Evolutionary conservation across 2,797 vertebrate genomes (phyloP).

Genomic region (Neopelma chrysocephalum): DNA sequence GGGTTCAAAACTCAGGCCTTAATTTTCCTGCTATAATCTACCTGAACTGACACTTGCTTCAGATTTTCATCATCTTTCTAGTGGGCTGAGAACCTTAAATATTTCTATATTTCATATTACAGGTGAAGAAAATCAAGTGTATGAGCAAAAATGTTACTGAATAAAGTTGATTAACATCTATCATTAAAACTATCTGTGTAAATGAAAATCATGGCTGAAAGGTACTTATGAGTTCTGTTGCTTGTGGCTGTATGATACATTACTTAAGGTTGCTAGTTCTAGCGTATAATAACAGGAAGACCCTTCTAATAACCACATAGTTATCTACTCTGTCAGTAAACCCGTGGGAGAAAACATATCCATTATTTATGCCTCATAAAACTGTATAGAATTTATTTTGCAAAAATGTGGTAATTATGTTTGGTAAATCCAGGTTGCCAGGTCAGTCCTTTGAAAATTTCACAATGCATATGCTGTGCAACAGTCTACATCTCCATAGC

Average conservation of each 20-base stretch:
- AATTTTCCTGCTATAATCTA: not conserved
- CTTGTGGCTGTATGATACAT: not conserved
- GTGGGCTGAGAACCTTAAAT: not conserved
- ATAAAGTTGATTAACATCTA: not conserved
- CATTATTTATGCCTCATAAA: not conserved
- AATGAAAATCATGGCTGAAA: not conserved
- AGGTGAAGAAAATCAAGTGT: not conserved
- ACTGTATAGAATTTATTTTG: not conserved
- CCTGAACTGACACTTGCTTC: not conserved
- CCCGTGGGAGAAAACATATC: not conserved
- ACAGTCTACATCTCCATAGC: accelerated
- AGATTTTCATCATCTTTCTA: not conserved
- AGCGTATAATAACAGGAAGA: not conserved
- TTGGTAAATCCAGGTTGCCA: not conserved
- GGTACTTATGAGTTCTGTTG: not conserved
- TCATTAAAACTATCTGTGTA: not conserved
- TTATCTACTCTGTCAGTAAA: not conserved
- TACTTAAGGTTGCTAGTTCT: not conserved
- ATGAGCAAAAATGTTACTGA: not conserved
- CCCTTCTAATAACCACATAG: not conserved
- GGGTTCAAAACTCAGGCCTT: not conserved
- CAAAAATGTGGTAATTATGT: not conserved
- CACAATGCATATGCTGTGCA: not conserved
- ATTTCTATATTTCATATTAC: not conserved
- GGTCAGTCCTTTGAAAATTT: not conserved